Percentiles rank a stretch among this genome's conserved stretches.
These are phyloP conservation scores for Musca domestica DNA, from an alignment of 1,140 invertebrate species.

Conservation along the genomic window DNA sequence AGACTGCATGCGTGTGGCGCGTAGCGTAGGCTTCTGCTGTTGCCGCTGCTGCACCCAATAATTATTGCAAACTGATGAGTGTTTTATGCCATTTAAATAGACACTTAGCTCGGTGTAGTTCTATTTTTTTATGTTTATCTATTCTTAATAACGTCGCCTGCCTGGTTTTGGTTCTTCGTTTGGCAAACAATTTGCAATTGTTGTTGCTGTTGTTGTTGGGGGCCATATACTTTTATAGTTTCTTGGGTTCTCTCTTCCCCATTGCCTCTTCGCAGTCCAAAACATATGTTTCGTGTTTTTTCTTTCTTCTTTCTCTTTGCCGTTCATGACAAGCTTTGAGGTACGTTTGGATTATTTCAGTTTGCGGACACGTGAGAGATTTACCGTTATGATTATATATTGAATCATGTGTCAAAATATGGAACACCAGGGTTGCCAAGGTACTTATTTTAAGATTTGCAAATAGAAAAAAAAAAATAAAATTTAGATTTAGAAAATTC, in stretches of 20 bases:
- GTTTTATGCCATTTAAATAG: neutral
- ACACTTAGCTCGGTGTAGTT: neutral
- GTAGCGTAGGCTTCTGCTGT: neutral
- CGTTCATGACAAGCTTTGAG: too few relatives aligned
- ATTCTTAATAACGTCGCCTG: neutral
- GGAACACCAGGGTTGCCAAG: slow-evolving; percentile 5
- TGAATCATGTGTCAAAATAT: neutral
- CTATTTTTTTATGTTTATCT: neutral
- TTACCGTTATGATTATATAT: slow-evolving; percentile 4
- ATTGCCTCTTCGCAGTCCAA: too few relatives aligned
- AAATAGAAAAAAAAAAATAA: neutral
- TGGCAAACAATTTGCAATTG: too few relatives aligned
- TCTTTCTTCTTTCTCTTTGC: too few relatives aligned
- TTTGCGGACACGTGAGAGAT: slow-evolving; percentile 11
- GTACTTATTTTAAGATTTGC: neutral
- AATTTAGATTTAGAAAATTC: too few relatives aligned
- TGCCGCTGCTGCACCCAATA: slow-evolving; percentile 2
- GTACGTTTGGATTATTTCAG: too few relatives aligned
- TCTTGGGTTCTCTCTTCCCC: too few relatives aligned
- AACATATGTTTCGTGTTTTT: too few relatives aligned
- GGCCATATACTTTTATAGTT: too few relatives aligned
- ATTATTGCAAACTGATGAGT: neutral
- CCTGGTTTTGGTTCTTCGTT: neutral
- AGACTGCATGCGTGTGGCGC: too few relatives aligned
- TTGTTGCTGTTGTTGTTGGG: too few relatives aligned